Conservation (phyloP, 92 coral and sea anemone species). For the Pocillopora meandrina region DNA sequence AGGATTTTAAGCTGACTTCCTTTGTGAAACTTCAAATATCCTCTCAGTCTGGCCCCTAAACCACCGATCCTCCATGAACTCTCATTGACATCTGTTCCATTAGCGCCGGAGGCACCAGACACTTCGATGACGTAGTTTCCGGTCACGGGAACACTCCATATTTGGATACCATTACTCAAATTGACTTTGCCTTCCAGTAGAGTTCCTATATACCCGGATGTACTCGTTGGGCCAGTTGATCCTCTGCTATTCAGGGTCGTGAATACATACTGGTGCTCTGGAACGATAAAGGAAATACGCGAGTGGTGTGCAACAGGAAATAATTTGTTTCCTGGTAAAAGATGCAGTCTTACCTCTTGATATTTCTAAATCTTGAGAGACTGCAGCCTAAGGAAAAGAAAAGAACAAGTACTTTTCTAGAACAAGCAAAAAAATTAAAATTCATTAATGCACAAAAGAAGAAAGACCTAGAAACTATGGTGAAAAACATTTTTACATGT, state of each 20-base stretch:
- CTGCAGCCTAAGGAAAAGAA: too few species aligned
- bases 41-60: slow-evolving; percentile 75
- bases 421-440: too few species aligned
- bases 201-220: slow-evolving; percentile 65
- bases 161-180: slow-evolving; percentile 66
- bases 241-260: slow-evolving; percentile 74
- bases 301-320: too few species aligned
- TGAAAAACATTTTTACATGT: too few species aligned
- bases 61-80: slow-evolving; percentile 68
- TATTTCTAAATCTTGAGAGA: too few species aligned
- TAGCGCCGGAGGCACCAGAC: slow-evolving; percentile 82
- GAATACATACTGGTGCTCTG: slow-evolving; percentile 12
- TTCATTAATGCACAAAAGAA: too few species aligned
- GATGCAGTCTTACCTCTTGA: too few species aligned
- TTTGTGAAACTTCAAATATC: slow-evolving; percentile 54
- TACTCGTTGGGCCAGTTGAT: slow-evolving; percentile 56
- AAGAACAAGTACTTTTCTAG: too few species aligned
- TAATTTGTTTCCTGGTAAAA: too few species aligned
- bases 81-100: slow-evolving; percentile 49
- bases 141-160: slow-evolving; percentile 81
- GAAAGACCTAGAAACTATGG: too few species aligned
- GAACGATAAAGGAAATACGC: too few species aligned
- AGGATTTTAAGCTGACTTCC: slow-evolving; percentile 57
- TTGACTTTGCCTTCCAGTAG: slow-evolving; percentile 58
- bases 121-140: slow-evolving; percentile 74